phyloP scores from a whole-genome alignment of 2,797 vertebrate genomes.

The Eutrigla gurnardus region DNA sequence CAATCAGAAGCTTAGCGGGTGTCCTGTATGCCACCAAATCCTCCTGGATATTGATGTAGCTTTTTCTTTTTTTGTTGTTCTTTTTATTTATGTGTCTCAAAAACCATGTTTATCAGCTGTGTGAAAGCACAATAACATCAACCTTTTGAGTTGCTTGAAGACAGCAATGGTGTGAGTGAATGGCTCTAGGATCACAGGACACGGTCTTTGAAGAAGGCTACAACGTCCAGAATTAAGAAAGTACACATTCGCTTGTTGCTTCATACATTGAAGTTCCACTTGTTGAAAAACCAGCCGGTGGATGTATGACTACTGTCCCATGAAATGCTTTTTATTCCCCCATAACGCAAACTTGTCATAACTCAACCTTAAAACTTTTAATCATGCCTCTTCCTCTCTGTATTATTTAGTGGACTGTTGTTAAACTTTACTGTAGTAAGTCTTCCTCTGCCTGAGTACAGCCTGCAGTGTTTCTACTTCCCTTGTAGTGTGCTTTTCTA shows the following conservation, averaged over 20 bases:
- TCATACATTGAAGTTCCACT: constrained; percentile 60
- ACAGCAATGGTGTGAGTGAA: constrained; percentile 55
- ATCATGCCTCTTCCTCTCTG: constrained; percentile 82
- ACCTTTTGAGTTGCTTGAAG: constrained; percentile 58
- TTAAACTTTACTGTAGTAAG: constrained; percentile 87
- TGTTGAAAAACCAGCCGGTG: constrained; percentile 64
- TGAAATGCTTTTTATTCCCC: constrained; percentile 63
- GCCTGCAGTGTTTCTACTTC: constrained; percentile 79
- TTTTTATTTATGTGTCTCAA: constrained; percentile 68
- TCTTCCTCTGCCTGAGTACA: constrained; percentile 84
- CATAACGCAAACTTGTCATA: constrained; percentile 46
- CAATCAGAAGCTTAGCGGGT: constrained; percentile 81
- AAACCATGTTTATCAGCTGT: constrained; percentile 68
- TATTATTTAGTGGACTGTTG: constrained; percentile 83
- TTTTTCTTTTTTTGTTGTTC: constrained; percentile 47
- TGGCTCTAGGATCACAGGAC: constrained; percentile 60
- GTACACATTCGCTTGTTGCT: constrained; percentile 62
- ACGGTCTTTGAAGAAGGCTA: constrained; percentile 42
- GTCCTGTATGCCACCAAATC: constrained; percentile 75
- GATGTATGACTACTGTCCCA: constrained; percentile 83
- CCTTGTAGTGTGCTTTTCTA: constrained; percentile 77
- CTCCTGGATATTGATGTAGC: constrained; percentile 78
- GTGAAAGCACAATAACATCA: constrained; percentile 82
- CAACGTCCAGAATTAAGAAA: constrained; percentile 46
- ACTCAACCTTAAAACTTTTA: constrained; percentile 73